A percentile compares a stretch with the other conserved stretches of the same genome.
Evolutionary conservation across 35 echinoderm and acorn worm species (phyloP).

Genomic region (Acanthaster planci): DNA sequence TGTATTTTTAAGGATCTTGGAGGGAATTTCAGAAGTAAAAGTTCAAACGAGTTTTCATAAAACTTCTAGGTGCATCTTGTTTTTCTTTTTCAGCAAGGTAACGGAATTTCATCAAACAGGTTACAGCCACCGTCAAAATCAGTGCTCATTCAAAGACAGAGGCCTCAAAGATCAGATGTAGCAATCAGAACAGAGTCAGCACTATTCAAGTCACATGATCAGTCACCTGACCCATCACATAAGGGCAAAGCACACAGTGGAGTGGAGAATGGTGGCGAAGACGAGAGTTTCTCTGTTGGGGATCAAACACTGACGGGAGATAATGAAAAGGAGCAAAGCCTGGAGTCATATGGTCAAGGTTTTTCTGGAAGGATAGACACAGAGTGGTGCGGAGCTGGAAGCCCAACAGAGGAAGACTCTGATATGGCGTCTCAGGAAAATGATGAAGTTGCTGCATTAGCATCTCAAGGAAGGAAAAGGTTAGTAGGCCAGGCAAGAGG

Average conservation of each 20-base stretch:
- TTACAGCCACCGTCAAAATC: no score
- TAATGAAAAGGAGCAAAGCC: neutral
- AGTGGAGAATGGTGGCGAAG: neutral
- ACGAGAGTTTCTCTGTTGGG: neutral
- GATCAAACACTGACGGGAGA: conserved; percentile 38
- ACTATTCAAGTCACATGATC: conserved; percentile 28
- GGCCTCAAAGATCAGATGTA: no score
- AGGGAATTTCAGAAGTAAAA: no score
- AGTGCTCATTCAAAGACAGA: no score
- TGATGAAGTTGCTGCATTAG: neutral
- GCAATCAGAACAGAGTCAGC: no score
- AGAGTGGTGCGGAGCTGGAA: neutral
- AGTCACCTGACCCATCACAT: conserved; percentile 48
- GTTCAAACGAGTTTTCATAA: no score
- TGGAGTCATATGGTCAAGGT: neutral
- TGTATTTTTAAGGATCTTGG: no score
- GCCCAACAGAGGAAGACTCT: conserved; percentile 26
- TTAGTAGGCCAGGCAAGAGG: no score
- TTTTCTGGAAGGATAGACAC: neutral
- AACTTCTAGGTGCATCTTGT: neutral
- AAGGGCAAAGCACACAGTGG: conserved; percentile 18
- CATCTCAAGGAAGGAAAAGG: no score
- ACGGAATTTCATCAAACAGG: no score
- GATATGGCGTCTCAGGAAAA: conserved; percentile 4
- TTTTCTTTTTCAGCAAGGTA: no score